Base-by-base conservation (phyloP, 2,113 vertebrate species). In the Gyps fulvus region DNA sequence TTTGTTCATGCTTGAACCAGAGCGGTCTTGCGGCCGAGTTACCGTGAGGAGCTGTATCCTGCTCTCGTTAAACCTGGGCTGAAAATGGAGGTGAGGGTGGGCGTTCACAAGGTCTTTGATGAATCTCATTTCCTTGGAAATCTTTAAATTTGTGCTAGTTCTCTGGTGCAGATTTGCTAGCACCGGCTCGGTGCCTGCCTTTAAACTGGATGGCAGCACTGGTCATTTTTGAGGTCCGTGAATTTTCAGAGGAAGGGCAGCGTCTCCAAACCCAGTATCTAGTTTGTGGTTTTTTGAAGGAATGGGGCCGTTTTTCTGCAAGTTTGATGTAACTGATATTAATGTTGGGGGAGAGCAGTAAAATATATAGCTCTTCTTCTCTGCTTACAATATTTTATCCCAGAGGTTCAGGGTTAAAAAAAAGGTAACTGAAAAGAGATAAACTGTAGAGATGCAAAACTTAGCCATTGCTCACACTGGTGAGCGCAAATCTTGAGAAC, bases 181-280 rank as follows among this genome's bases (percentile, higher is more conserved):
- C 71, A 19, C 34, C 1, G 2, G 42, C 47, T 89, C 0, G 0
- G 13, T 63, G 9, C n/a, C 66, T 21, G 27, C 32, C 49, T 69
- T 90, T 66, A 34, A 78, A 38, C n/a, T 34, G 29, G 3, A 1
- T 25, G 59, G 32, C 50, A 74, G 23, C 27, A 12, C 23, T 45
- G 52, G 15, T 29, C 1, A 0, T 5, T 52, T 73, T 38, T 61
- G 31, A 59, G 27, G 15, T 49, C 22, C 0, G 2, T 63, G n/a
- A n/a, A 17, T 67, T 81, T 72, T 67, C 34, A 73, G 72, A 72
- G 58, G 25, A 76, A 76, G 38, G 27, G 9, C n/a, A 87, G 9
- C 5, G 2, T 61, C 59, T 87, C 40, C 21, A 65, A 76, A 43
- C 19, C 6, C 13, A 40, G 0, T 38, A n/a, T 27, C 43, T 85